These are phyloP conservation scores for Pycnonotus jocosus DNA, from an alignment of 2,113 vertebrate genomes.

Conservation along the genomic window DNA sequence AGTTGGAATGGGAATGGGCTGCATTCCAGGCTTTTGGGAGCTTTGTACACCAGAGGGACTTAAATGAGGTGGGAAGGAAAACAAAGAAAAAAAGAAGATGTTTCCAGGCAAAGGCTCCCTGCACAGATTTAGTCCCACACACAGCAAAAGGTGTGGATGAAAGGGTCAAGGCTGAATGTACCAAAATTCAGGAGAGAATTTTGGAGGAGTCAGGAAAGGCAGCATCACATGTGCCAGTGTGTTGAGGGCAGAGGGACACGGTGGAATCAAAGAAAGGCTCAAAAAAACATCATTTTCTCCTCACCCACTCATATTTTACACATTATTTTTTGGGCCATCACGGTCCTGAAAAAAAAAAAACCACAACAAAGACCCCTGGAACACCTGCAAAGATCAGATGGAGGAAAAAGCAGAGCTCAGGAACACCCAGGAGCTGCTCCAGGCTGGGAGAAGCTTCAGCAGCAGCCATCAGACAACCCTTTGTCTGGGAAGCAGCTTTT, in stretches of 20 bases:
- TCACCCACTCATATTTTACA: neutral
- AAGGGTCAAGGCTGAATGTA: neutral
- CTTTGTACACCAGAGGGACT: no score
- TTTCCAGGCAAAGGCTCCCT: neutral
- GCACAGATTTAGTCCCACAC: neutral
- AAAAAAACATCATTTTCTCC: neutral
- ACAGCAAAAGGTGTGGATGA: neutral
- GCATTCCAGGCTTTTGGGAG: no score
- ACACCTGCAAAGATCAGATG: neutral
- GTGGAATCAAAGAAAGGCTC: neutral
- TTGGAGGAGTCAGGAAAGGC: neutral
- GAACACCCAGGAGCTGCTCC: neutral
- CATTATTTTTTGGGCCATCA: neutral
- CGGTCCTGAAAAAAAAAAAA: neutral
- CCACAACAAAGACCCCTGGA: neutral
- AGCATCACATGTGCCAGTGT: accelerated
- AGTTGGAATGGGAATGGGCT: no score
- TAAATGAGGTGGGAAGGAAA: no score
- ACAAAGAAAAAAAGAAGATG: no score
- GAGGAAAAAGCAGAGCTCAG: neutral
- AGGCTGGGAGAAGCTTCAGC: neutral
- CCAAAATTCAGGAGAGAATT: no score
- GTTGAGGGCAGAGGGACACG: neutral
- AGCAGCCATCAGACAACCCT: neutral
- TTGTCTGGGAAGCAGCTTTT: neutral